Evolutionary conservation across 2,113 vertebrate genomes (phyloP).

Genomic region (Enhydra lutris): DNA sequence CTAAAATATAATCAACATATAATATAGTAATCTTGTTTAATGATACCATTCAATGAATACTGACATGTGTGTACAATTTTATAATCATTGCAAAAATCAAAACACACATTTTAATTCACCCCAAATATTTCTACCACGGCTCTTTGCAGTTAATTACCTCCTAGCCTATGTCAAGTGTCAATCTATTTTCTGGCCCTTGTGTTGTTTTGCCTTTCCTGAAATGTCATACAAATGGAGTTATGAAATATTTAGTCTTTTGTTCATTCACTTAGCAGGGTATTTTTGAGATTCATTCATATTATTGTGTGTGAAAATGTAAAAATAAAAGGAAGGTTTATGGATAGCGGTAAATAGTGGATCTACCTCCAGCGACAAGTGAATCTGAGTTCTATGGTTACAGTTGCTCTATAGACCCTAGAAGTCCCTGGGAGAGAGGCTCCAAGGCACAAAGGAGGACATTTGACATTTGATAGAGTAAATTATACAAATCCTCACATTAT

Average conservation of each 20-base stretch:
- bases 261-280: background rate
- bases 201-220: background rate
- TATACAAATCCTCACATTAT: background rate
- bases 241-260: background rate
- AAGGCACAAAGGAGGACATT: background rate
- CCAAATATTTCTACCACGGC: background rate
- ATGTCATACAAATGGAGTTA: background rate
- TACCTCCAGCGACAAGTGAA: background rate
- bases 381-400: background rate
- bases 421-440: background rate
- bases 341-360: background rate
- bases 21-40: background rate
- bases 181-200: background rate
- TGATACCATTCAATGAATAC: background rate
- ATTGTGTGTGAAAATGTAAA: background rate
- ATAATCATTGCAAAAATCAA: background rate
- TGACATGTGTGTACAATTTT: background rate
- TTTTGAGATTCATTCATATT: background rate
- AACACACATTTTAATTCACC: background rate
- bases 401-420: background rate
- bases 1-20: background rate
- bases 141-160: background rate
- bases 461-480: background rate
- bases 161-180: background rate
- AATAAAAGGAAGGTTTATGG: background rate